Evolutionary conservation across 2,888 invertebrate species (phyloP), one percentile per base, ranked within the genome.

Genomic region (Pseudoips prasinana): DNA sequence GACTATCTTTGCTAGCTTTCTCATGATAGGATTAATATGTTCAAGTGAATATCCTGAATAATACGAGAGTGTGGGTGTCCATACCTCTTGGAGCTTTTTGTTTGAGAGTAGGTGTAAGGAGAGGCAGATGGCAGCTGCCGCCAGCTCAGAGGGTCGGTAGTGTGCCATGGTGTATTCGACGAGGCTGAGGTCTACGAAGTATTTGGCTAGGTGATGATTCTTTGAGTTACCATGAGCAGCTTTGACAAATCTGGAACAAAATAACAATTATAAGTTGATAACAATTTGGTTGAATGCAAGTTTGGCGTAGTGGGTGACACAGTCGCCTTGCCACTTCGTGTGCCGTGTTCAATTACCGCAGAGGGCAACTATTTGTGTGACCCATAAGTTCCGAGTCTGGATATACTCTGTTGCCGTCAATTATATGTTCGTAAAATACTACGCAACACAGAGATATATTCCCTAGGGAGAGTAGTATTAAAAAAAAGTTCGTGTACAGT

Each of bases 181-280:
- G 25, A 97, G 85, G 33, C 94, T 90, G 42, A 97, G 86, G 74
- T 99, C 98, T 63, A 97, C 91, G 37, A 98, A 91, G 74, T 97
- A 99, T 83, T 99, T 98, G 7, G 96, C 95, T 76, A 96, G 86
- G 32, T 93, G 92, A 69, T 97, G 96, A 56, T 92, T 92, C 61
- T 80, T 79, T 1, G 85, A 73, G 8, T 79, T 75, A 1, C 94
- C 95, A 25, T 88, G 85, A 0, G 90, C 90, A 6, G 92, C 90
- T 62, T 90, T 91, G 4, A 89, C 86, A 57, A 89, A 91, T 58
- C 93, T 94, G 74, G 26, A 73, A 73, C 30, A 37, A n/a, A n/a
- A n/a, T n/a, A n/a, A n/a, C n/a, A n/a, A 29, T n/a, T n/a, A n/a
- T n/a, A n/a, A n/a, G n/a, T n/a, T n/a, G n/a, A n/a, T n/a, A n/a